Conservation (phyloP, 2,113 vertebrate species). For the Amphiprion percula region DNA sequence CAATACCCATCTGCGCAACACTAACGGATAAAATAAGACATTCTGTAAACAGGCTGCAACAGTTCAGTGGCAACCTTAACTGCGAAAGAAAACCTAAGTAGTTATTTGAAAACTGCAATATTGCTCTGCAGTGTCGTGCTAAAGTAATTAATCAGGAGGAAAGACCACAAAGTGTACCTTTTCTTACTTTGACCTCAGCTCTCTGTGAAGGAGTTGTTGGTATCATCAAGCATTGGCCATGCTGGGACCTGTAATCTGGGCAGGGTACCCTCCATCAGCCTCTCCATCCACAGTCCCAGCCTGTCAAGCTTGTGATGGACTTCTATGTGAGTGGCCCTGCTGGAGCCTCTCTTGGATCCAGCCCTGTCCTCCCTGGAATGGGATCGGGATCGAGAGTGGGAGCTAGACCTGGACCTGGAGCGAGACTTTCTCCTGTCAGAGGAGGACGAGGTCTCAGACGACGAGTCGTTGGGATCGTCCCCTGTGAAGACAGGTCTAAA, state of each 20-base stretch:
- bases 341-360: conserved; percentile 46
- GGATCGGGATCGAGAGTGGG: conserved; percentile 79
- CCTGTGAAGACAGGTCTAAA: conserved; percentile 90
- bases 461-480: conserved; percentile 77
- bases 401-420: conserved; percentile 76
- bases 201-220: conserved; percentile 33
- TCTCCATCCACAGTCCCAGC: conserved; percentile 96
- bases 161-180: conserved; percentile 13
- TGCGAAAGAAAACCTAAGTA: conserved; percentile 30
- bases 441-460: conserved; percentile 69
- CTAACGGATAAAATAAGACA: conserved; percentile 8
- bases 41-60: conserved; percentile 20
- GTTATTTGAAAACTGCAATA: conserved; percentile 19
- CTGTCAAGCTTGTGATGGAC: conserved; percentile 91
- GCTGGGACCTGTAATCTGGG: conserved; percentile 90
- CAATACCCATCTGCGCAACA: neutral
- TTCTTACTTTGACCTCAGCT: conserved; percentile 59
- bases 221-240: conserved; percentile 87
- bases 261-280: conserved; percentile 92
- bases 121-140: conserved; percentile 8
- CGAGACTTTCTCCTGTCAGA: conserved; percentile 74
- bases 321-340: conserved; percentile 84
- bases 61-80: conserved; percentile 18
- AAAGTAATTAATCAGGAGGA: conserved; percentile 13
- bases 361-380: conserved; percentile 74